Percentiles rank a stretch among this genome's conserved stretches.
These are phyloP conservation scores for Argya squamiceps DNA, from an alignment of 2,797 vertebrate species.

Conservation along the genomic window DNA sequence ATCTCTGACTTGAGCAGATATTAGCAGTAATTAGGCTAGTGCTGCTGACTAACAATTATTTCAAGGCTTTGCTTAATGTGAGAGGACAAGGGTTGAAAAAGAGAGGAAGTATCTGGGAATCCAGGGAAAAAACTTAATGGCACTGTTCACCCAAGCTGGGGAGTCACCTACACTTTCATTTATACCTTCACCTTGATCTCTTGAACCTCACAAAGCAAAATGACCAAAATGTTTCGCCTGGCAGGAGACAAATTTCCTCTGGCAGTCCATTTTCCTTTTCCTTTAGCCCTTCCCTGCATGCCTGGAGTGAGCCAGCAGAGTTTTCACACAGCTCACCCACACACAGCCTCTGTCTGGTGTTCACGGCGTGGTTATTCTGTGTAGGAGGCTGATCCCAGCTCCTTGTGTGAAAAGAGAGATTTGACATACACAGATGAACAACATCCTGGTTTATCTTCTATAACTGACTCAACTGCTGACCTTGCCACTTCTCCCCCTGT, in stretches of 20 bases:
- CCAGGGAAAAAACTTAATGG: not conserved
- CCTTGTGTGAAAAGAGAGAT: slow-evolving; percentile 29
- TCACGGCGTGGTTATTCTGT: slow-evolving; percentile 6
- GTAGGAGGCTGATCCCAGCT: slow-evolving; percentile 60
- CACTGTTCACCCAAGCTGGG: not conserved
- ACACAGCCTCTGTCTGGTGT: slow-evolving; percentile 17
- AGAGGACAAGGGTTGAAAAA: not conserved
- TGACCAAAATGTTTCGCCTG: not conserved
- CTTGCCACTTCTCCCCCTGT: slow-evolving; percentile 71
- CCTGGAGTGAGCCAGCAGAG: not conserved
- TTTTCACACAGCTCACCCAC: slow-evolving; percentile 50
- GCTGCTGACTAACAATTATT: not conserved
- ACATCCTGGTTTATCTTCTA: slow-evolving; percentile 58
- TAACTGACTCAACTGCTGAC: slow-evolving; percentile 69
- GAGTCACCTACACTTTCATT: not conserved
- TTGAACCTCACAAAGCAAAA: not conserved
- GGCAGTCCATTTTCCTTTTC: not conserved
- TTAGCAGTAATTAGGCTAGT: not conserved
- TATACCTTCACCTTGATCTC: not conserved
- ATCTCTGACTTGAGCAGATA: slow-evolving; percentile 5
- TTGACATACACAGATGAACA: slow-evolving; percentile 53
- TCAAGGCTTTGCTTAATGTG: not conserved
- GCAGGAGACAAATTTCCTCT: not conserved
- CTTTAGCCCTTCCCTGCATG: not conserved
- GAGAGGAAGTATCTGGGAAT: not conserved